Evolutionary conservation across 2,888 invertebrate species (phyloP).

Genomic region (Melanargia galathea): DNA sequence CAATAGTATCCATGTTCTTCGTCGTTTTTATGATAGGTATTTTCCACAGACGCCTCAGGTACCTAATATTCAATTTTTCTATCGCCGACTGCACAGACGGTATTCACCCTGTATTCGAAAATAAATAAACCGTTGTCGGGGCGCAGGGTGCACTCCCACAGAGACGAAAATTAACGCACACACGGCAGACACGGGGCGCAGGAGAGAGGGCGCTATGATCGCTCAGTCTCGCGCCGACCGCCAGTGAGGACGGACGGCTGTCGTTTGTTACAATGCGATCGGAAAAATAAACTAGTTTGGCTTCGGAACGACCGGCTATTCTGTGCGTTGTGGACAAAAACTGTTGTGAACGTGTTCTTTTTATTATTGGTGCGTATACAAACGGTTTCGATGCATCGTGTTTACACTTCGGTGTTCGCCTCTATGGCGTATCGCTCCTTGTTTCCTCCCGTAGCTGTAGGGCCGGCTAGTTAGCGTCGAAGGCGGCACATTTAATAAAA

Average conservation of each 20-base stretch:
- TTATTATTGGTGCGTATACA: conserved; percentile 70
- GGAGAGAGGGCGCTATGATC: conserved; percentile 72
- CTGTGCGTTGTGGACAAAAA: conserved; percentile 73
- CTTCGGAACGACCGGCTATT: conserved; percentile 68
- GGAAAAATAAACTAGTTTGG: conserved; percentile 79
- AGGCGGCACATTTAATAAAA: conserved; percentile 71
- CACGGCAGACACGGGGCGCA: conserved; percentile 59
- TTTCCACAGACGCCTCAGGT: conserved; percentile 31
- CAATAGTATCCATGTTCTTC: conserved; percentile 40
- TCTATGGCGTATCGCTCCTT: conserved; percentile 39
- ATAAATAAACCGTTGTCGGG: conserved; percentile 65
- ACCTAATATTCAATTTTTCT: conserved; percentile 34
- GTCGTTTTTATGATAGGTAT: conserved; percentile 36
- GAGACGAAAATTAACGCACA: conserved; percentile 52
- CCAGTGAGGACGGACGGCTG: conserved; percentile 63
- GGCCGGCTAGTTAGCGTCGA: conserved; percentile 58
- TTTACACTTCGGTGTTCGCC: conserved; percentile 38
- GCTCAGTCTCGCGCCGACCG: conserved; percentile 82
- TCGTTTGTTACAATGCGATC: conserved; percentile 66
- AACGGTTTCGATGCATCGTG: conserved; percentile 37
- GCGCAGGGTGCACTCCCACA: conserved; percentile 62
- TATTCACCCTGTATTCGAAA: conserved; percentile 67
- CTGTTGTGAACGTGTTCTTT: conserved; percentile 66
- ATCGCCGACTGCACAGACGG: conserved; percentile 50
- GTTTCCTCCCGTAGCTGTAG: conserved; percentile 44